Percentiles rank a stretch among this genome's conserved stretches.
phyloP scores from a whole-genome alignment of 2,888 invertebrate genomes.

The Sialis lutaria region DNA sequence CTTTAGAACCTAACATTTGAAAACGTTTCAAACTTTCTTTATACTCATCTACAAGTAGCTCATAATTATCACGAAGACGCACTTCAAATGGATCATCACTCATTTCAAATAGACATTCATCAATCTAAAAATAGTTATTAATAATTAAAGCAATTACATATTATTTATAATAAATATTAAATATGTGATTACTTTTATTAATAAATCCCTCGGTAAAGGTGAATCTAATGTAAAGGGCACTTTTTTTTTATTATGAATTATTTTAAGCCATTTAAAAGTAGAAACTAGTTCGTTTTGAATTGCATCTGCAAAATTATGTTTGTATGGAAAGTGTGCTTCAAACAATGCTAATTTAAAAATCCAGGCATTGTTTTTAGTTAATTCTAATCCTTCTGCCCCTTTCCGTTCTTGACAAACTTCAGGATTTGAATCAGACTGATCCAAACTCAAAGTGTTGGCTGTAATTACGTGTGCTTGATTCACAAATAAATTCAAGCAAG shows the following conservation, averaged over 20 bases:
- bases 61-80: constrained; percentile 87
- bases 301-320: constrained; percentile 74
- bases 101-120: constrained; percentile 79
- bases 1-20: constrained; percentile 77
- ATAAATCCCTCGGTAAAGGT: constrained; percentile 72
- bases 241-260: constrained; percentile 55
- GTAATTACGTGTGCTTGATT: constrained; percentile 57
- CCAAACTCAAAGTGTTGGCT: constrained; percentile 48
- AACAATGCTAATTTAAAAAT: constrained; percentile 42
- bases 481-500: constrained; percentile 28
- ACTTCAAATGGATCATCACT: constrained; percentile 98
- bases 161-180: neutral
- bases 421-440: constrained; percentile 39
- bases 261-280: constrained; percentile 84
- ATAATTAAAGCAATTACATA: neutral
- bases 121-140: constrained; percentile 35
- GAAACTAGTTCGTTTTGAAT: constrained; percentile 81
- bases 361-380: constrained; percentile 60
- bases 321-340: constrained; percentile 66
- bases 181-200: constrained; percentile 51
- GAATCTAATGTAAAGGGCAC: constrained; percentile 49
- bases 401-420: constrained; percentile 52
- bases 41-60: constrained; percentile 86
- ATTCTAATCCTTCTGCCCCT: constrained; percentile 53
- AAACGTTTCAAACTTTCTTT: constrained; percentile 81